phyloP scores from a whole-genome alignment of 1,140 invertebrate species.

The Fopius arisanus region DNA sequence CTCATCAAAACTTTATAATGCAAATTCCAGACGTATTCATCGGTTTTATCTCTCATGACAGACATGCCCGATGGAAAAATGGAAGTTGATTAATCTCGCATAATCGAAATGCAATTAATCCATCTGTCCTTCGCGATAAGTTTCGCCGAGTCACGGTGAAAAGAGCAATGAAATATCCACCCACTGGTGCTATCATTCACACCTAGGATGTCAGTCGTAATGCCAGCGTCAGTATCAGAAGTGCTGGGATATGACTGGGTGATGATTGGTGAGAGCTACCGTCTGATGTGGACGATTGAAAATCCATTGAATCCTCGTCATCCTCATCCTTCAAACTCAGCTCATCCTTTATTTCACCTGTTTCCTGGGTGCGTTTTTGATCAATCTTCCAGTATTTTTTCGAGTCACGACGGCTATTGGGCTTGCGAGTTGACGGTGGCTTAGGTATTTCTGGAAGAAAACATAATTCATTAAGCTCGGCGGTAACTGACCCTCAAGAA shows the following conservation, averaged over 20 bases:
- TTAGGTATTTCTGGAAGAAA: conserved; percentile 48
- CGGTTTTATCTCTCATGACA: neutral
- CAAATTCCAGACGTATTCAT: neutral
- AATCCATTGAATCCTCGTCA: conserved; percentile 50
- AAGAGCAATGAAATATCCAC: neutral
- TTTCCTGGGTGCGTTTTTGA: conserved; percentile 49
- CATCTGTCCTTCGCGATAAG: neutral
- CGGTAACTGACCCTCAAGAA: too few species aligned
- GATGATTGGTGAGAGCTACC: conserved; percentile 41
- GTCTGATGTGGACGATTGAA: conserved; percentile 54
- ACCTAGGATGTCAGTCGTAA: neutral
- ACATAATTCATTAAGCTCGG: neutral
- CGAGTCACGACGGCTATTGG: conserved; percentile 52
- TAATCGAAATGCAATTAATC: neutral
- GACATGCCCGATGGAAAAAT: neutral
- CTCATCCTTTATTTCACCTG: conserved; percentile 53
- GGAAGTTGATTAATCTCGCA: neutral
- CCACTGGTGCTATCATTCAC: neutral
- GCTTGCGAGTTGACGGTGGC: conserved; percentile 50
- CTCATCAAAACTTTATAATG: neutral
- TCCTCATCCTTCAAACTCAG: conserved; percentile 48
- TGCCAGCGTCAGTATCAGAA: conserved; percentile 39
- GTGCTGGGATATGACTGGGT: conserved; percentile 37
- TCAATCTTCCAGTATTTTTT: conserved; percentile 55
- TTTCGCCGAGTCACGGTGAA: neutral